phyloP scores from a whole-genome alignment of 2,113 vertebrate genomes.

The Leucoraja erinaceus region DNA sequence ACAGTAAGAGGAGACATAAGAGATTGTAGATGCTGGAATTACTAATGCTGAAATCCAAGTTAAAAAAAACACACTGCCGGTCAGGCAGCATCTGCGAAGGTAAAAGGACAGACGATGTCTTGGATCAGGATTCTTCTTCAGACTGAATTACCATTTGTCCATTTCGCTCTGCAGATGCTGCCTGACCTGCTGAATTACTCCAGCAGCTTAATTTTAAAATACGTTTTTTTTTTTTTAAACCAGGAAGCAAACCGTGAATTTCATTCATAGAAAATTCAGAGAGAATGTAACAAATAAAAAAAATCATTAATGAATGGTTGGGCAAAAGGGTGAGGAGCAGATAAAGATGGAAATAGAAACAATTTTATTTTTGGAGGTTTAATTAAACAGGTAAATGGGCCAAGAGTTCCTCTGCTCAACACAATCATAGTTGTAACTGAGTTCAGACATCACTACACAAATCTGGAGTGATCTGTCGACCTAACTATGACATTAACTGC shows the following conservation, averaged over 20 bases:
- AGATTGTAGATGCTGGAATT: too few species aligned
- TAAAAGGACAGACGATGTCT: too few species aligned
- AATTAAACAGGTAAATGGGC: conserved; percentile 17
- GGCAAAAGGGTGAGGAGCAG: neutral
- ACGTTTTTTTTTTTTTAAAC: neutral
- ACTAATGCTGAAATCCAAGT: too few species aligned
- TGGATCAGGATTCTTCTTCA: too few species aligned
- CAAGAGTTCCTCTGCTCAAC: neutral
- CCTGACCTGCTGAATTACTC: too few species aligned
- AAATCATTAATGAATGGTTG: too few species aligned
- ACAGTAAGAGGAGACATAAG: too few species aligned
- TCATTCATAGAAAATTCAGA: neutral
- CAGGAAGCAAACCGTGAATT: neutral
- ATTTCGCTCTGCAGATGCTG: too few species aligned
- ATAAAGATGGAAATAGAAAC: neutral
- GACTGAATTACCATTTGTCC: too few species aligned
- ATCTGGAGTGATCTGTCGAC: conserved; percentile 62
- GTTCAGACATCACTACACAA: conserved; percentile 60
- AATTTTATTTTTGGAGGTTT: neutral
- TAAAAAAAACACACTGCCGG: too few species aligned
- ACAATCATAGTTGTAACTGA: conserved; percentile 50
- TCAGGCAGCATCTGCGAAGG: too few species aligned
- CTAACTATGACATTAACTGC: conserved; percentile 58
- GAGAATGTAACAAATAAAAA: neutral
- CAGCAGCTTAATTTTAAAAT: neutral